These are phyloP conservation scores for Columbina picui DNA, from an alignment of 2,113 vertebrate species.

Conservation along the genomic window DNA sequence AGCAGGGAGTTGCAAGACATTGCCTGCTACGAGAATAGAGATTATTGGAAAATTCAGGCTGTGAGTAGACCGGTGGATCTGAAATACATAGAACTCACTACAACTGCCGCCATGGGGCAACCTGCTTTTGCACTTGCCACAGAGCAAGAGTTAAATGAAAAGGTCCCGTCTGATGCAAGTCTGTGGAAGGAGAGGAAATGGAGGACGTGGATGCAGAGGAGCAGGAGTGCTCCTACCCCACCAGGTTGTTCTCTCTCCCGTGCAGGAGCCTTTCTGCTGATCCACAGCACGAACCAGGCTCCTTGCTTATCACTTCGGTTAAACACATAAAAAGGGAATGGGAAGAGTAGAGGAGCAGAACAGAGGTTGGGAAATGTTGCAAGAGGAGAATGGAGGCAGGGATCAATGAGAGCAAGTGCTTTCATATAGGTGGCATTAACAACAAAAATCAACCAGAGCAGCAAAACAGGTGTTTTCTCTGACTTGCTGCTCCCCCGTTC, in stretches of 20 bases:
- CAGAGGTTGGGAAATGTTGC: not conserved
- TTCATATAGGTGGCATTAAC: not conserved
- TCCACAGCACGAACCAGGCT: not conserved
- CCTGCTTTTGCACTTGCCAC: not conserved
- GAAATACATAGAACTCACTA: fast-evolving
- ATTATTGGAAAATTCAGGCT: not conserved
- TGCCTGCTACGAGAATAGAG: not conserved
- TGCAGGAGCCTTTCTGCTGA: not conserved
- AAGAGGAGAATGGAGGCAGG: not conserved
- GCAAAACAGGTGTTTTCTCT: not conserved
- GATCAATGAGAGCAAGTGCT: not conserved
- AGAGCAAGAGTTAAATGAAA: not conserved
- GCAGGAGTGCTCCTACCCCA: not conserved
- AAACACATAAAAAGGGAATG: not conserved
- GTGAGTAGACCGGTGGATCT: not conserved
- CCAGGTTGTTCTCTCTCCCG: not conserved
- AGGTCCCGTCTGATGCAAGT: not conserved
- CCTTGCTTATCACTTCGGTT: not conserved
- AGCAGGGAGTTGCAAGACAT: fast-evolving
- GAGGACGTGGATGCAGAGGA: not conserved
- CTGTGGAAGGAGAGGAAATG: not conserved
- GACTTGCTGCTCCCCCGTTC: not conserved
- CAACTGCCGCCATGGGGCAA: fast-evolving
- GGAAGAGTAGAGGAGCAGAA: not conserved
- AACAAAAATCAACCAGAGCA: not conserved